A percentile compares a stretch with the other conserved stretches of the same genome.
These are phyloP conservation scores for Cenopis cana DNA, from an alignment of 2,888 invertebrate genomes.

Conservation along the genomic window DNA sequence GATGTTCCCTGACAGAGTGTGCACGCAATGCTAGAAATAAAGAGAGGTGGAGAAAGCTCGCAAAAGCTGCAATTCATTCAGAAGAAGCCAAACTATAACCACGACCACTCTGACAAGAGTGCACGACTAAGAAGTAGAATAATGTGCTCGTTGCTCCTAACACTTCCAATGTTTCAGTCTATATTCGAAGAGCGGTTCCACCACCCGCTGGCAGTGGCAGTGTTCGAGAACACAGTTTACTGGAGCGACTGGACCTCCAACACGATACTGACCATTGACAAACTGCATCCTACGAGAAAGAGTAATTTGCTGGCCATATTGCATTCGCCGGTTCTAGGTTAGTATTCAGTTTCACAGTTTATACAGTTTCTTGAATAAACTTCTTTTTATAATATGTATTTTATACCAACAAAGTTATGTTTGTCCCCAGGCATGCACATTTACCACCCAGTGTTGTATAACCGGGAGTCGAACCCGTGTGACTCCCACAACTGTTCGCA, in stretches of 20 bases:
- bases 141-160: too few species aligned
- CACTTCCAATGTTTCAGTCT: slow-evolving; percentile 64
- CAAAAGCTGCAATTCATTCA: too few species aligned
- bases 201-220: slow-evolving; percentile 93
- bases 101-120: too few species aligned
- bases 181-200: slow-evolving; percentile 85
- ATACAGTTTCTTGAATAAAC: too few species aligned
- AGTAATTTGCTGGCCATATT: slow-evolving; percentile 57
- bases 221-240: slow-evolving; percentile 94
- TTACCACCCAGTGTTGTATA: slow-evolving; percentile 89
- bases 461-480: slow-evolving; percentile 86
- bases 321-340: slow-evolving; percentile 66
- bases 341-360: too few species aligned
- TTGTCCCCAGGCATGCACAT: slow-evolving; percentile 88
- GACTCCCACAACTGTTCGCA: slow-evolving; percentile 87
- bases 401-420: background rate
- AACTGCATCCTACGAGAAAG: slow-evolving; percentile 78
- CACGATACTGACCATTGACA: slow-evolving; percentile 90
- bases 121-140: too few species aligned
- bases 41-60: too few species aligned
- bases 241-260: slow-evolving; percentile 95
- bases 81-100: too few species aligned
- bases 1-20: too few species aligned
- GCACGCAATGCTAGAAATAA: too few species aligned
- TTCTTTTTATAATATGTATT: too few species aligned